A percentile compares a stretch with the other conserved stretches of the same genome.
phyloP scores from a whole-genome alignment of 2,797 vertebrate genomes.

The Falco columbarius region DNA sequence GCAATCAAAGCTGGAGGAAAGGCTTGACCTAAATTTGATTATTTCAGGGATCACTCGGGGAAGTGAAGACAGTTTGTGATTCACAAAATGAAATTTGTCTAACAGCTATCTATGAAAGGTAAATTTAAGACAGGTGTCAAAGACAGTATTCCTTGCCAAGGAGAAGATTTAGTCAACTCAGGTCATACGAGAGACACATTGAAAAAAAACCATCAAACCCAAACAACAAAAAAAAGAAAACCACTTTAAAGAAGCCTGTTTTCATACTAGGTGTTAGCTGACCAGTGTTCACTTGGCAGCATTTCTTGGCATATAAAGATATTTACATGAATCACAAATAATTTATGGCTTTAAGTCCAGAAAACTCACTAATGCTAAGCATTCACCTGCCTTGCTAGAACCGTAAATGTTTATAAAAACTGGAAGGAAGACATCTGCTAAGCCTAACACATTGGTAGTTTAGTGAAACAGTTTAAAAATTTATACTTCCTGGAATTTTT shows the following conservation, averaged over 20 bases:
- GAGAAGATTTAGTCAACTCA: not conserved
- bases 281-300: not conserved
- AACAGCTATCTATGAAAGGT: not conserved
- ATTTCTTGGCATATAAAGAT: not conserved
- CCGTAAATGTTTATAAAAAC: conserved; percentile 28
- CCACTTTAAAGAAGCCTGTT: not conserved
- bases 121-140: not conserved
- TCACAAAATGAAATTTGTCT: not conserved
- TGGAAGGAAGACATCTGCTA: conserved; percentile 23
- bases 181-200: not conserved
- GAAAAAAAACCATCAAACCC: not conserved
- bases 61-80: not conserved
- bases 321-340: conserved; percentile 2
- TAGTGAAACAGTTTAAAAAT: not conserved
- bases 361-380: not conserved
- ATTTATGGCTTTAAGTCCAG: not conserved
- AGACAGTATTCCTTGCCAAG: not conserved
- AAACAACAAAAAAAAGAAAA: not conserved
- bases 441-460: not conserved
- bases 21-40: not conserved
- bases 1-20: not conserved
- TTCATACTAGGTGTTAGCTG: conserved; percentile 4
- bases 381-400: not conserved
- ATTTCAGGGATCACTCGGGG: not conserved
- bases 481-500: not conserved